Percentiles rank a stretch among this genome's conserved stretches.
Conservation (phyloP, 2,113 vertebrate genomes). For the Sorex fumeus region DNA sequence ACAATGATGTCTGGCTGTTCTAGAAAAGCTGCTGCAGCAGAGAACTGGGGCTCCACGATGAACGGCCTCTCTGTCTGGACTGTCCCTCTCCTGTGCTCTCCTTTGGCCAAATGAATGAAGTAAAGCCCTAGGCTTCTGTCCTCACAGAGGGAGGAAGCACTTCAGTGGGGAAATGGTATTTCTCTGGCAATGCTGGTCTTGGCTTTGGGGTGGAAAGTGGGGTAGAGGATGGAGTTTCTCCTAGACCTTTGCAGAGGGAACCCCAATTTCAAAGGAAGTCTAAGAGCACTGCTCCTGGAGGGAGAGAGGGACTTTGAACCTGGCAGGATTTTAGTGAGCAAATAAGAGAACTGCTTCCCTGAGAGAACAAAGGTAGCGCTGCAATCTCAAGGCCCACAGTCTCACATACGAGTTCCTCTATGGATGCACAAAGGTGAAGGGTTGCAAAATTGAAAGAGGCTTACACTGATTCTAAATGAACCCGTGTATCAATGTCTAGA, state of each 20-base stretch:
- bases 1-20: neutral
- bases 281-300: neutral
- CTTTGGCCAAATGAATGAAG: constrained; percentile 16
- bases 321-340: neutral
- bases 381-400: neutral
- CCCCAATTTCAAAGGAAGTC: too few relatives aligned
- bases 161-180: neutral
- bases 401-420: neutral
- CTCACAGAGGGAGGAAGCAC: neutral
- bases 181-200: neutral
- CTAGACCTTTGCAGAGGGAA: neutral
- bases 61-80: neutral
- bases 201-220: neutral
- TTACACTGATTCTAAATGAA: constrained; percentile 9
- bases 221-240: neutral
- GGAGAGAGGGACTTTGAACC: neutral
- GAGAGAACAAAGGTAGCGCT: neutral
- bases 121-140: neutral
- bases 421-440: neutral
- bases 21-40: neutral
- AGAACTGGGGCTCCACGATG: neutral
- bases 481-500: neutral
- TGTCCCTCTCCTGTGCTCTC: neutral
- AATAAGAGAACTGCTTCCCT: constrained; percentile 12
- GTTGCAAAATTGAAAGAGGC: constrained; percentile 27